Evolutionary conservation across 1,140 invertebrate species (phyloP).

Genomic region (Nephotettix cincticeps): DNA sequence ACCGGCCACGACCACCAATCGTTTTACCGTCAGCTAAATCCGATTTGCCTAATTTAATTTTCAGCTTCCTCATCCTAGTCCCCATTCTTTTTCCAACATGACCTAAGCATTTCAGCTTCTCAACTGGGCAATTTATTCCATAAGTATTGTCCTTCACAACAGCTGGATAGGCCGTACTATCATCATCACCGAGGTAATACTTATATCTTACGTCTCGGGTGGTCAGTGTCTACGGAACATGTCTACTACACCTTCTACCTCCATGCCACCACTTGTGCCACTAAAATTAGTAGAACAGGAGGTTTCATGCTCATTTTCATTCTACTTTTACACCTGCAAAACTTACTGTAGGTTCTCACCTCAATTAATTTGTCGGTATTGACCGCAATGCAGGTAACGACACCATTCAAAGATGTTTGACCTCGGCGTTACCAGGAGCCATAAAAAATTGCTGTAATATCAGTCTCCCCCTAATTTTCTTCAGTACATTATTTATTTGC

Average conservation of each 20-base stretch:
- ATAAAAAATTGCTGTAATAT: conserved; percentile 32
- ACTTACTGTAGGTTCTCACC: conserved; percentile 26
- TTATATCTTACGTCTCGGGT: conserved; percentile 30
- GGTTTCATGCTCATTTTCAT: conserved; percentile 17
- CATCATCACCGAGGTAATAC: conserved; percentile 35
- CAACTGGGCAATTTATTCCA: conserved; percentile 29
- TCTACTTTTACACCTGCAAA: conserved; percentile 27
- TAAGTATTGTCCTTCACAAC: conserved; percentile 36
- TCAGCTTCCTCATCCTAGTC: conserved; percentile 23
- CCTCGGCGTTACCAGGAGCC: conserved; percentile 35
- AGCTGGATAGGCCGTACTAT: conserved; percentile 25
- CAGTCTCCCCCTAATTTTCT: conserved; percentile 15
- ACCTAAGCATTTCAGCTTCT: conserved; percentile 34
- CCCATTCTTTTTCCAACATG: conserved; percentile 31
- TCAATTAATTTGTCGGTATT: conserved; percentile 32
- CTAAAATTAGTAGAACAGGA: conserved; percentile 35
- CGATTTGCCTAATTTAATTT: conserved; percentile 9
- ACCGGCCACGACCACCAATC: conserved; percentile 1
- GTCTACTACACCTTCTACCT: conserved; percentile 23
- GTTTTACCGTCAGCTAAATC: conserved; percentile 11
- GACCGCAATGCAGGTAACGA: conserved; percentile 25
- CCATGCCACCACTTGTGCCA: conserved; percentile 38
- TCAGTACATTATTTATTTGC: conserved; percentile 5
- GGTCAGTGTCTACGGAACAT: conserved; percentile 30
- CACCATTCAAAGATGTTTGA: conserved; percentile 29